Percentiles rank a stretch among this genome's conserved stretches.
phyloP scores from a whole-genome alignment of 2,797 vertebrate species.

The Todus mexicanus region DNA sequence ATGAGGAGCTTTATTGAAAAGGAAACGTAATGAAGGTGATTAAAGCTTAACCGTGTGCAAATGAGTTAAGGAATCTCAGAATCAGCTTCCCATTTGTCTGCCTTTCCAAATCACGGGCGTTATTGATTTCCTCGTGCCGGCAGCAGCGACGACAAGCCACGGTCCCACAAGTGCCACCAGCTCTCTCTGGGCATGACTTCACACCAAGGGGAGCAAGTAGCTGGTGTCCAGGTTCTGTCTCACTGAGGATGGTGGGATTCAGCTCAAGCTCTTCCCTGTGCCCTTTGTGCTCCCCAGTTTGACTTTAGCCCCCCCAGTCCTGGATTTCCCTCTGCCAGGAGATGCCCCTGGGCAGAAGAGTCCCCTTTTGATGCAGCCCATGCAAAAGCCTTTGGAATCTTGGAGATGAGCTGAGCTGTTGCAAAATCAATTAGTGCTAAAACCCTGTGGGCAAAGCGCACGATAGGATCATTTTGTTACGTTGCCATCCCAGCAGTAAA shows the following conservation, averaged over 20 bases:
- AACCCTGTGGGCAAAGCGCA: conserved; percentile 38
- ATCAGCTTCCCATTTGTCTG: not conserved
- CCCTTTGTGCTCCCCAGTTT: fast-evolving
- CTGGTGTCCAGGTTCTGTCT: not conserved
- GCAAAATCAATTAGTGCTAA: conserved; percentile 64
- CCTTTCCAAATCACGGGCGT: not conserved
- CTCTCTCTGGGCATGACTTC: not conserved
- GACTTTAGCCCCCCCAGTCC: not conserved
- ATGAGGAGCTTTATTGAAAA: not conserved
- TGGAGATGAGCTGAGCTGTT: not conserved
- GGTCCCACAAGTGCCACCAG: not conserved
- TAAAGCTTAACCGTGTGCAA: not conserved
- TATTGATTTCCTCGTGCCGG: not conserved
- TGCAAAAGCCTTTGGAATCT: not conserved
- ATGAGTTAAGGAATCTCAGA: not conserved
- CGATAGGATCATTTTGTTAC: conserved; percentile 31
- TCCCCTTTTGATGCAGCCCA: not conserved
- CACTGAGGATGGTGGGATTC: fast-evolving
- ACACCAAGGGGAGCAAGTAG: fast-evolving
- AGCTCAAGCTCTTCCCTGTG: not conserved
- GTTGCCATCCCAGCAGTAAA: conserved; percentile 38
- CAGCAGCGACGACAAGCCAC: fast-evolving
- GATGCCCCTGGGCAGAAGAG: not conserved
- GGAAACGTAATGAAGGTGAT: not conserved
- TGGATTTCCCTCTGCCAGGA: not conserved